Base-by-base conservation (phyloP, 2,888 invertebrate genomes). In the Penaeus monodon region DNA sequence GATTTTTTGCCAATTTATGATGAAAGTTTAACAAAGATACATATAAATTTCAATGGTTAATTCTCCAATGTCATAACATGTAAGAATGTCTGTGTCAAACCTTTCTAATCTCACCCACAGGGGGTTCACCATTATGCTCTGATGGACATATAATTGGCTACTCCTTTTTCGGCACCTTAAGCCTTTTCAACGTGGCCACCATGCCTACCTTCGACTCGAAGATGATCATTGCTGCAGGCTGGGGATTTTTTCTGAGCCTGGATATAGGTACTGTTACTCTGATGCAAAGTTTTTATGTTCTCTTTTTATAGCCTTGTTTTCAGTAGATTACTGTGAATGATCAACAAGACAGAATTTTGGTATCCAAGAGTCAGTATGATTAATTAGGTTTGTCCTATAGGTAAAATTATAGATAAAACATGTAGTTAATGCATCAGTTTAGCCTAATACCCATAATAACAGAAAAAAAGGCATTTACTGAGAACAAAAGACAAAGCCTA, bases 221-320 rank as follows among this genome's bases (percentile, higher is more conserved):
- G 8, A 79, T 86, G 78, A 33, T 88, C 22, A 65, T 81, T 33
- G 83, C 85, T 49, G 78, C 88, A 22, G n/a, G 73, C 33, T 74
- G 84, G 29, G 88, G 88, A 6, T 87, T 77, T 68, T 14, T 88
- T 44, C 65, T 88, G 17, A 88, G 90, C 29, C 66, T 88, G 49
- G 90, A 90, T 70, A 44, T 68, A 68, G 87, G 90, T 90, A 57
- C 17, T 33, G 81, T 77, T 49, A 57, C 27, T 29, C 44, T 44
- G 57, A 6, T 77, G 17, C 17, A 24, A 3, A 7, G 74, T 33
- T 27, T 10, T 24, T 1, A 3, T 29, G 44, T 29, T 0, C 33
- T 10, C 8, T 24, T 38, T 29, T 74, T 24, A 17, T 70, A 17
- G 24, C n/a, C 22, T 70, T 70, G 17, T 7, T 70, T n/a, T 29